These are phyloP conservation scores for Caenorhabditis macrosperma DNA, from an alignment of 2,888 invertebrate genomes.

Conservation along the genomic window DNA sequence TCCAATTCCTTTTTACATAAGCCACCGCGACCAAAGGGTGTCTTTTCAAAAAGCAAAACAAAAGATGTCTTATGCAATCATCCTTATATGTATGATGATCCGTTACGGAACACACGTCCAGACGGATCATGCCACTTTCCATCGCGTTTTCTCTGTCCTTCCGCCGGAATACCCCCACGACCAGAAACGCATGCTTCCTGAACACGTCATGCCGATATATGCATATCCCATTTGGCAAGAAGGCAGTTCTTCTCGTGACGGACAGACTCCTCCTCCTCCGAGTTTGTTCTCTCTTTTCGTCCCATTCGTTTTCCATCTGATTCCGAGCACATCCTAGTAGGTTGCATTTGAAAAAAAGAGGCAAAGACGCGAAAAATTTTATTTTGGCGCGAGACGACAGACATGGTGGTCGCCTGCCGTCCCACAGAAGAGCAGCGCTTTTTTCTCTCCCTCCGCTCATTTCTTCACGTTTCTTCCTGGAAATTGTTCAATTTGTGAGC, in stretches of 20 bases:
- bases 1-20: too few relatives aligned
- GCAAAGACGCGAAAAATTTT: slow-evolving; percentile 12
- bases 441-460: neutral
- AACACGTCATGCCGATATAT: neutral
- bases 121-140: neutral
- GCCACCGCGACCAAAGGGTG: too few relatives aligned
- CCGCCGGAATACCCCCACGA: slow-evolving; percentile 4
- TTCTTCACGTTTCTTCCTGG: too few relatives aligned
- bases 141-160: slow-evolving; percentile 1
- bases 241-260: slow-evolving; percentile 11
- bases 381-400: slow-evolving; percentile 30
- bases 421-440: neutral
- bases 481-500: too few relatives aligned
- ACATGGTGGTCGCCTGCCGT: slow-evolving; percentile 3
- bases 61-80: too few relatives aligned
- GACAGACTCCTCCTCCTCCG: neutral
- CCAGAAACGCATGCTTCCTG: slow-evolving; percentile 1
- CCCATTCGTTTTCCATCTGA: slow-evolving; percentile 2
- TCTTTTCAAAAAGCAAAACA: too few relatives aligned
- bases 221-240: neutral
- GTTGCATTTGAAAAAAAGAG: slow-evolving; percentile 30
- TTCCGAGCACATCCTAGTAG: slow-evolving; percentile 24
- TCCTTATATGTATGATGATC: too few relatives aligned
- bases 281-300: slow-evolving; percentile 4
- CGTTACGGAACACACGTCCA: too few relatives aligned